A percentile compares a stretch with the other conserved stretches of the same genome.
Evolutionary conservation across 2,888 invertebrate genomes (phyloP).

Genomic region (Petrolisthes cinctipes): DNA sequence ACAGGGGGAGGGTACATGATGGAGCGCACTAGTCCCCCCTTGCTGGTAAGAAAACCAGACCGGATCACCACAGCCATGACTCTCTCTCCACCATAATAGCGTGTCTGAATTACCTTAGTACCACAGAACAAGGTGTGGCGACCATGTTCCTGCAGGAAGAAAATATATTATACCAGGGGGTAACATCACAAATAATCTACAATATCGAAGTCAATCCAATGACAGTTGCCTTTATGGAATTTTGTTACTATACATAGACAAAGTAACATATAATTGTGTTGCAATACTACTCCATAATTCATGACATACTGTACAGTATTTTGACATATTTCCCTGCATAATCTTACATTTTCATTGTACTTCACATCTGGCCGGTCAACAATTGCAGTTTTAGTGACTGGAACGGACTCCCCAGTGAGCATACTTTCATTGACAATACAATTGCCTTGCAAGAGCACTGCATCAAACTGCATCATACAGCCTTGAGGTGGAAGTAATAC

Average conservation of each 20-base stretch:
- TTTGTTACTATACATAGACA: background rate
- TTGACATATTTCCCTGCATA: no score
- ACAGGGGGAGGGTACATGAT: slow-evolving; percentile 75
- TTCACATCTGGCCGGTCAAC: slow-evolving; percentile 75
- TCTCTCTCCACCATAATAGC: slow-evolving; percentile 80
- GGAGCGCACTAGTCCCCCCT: slow-evolving; percentile 73
- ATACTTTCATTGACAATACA: slow-evolving; percentile 95
- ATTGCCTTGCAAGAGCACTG: slow-evolving; percentile 85
- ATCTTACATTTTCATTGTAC: slow-evolving; percentile 74
- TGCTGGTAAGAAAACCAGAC: slow-evolving; percentile 56
- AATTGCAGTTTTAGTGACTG: slow-evolving; percentile 86
- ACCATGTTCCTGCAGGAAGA: slow-evolving; percentile 76
- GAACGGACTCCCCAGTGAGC: slow-evolving; percentile 95
- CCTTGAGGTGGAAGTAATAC: slow-evolving; percentile 84
- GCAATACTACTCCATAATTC: background rate
- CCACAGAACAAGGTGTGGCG: slow-evolving; percentile 91
- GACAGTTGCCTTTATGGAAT: background rate
- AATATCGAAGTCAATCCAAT: no score
- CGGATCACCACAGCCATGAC: slow-evolving; percentile 69
- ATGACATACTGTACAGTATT: no score
- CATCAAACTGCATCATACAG: slow-evolving; percentile 80
- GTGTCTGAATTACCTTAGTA: slow-evolving; percentile 88
- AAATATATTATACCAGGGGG: background rate
- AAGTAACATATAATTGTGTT: background rate
- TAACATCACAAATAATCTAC: background rate